Evolutionary conservation across 2,113 vertebrate species (phyloP).

Genomic region (Pholis gunnellus): DNA sequence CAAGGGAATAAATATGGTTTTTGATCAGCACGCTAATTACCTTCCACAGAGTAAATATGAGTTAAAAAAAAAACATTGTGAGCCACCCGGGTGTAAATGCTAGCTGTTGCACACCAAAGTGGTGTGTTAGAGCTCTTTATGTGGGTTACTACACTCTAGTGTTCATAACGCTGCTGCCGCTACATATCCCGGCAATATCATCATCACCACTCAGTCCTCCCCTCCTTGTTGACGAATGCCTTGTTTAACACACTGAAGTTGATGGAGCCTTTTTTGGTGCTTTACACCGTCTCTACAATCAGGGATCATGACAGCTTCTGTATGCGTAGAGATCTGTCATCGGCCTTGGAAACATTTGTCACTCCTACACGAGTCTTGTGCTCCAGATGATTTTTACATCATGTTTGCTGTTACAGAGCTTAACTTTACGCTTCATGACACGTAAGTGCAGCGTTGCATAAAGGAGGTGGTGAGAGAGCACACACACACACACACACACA

Average conservation of each 20-base stretch:
- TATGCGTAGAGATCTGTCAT: slow-evolving; percentile 27
- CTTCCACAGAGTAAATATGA: slow-evolving; percentile 88
- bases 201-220: slow-evolving; percentile 43
- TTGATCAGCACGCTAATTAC: slow-evolving; percentile 90
- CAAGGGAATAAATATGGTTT: slow-evolving; percentile 89
- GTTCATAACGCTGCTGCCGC: slow-evolving; percentile 41
- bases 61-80: slow-evolving; percentile 61
- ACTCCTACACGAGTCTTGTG: slow-evolving; percentile 16
- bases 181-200: slow-evolving; percentile 49
- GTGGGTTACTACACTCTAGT: slow-evolving; percentile 57
- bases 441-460: slow-evolving; percentile 50
- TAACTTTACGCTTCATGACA: slow-evolving; percentile 58
- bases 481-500: neutral
- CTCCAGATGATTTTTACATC: slow-evolving; percentile 45
- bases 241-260: slow-evolving; percentile 46
- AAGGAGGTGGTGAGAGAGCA: slow-evolving; percentile 34
- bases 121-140: slow-evolving; percentile 35
- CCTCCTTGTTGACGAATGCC: slow-evolving; percentile 44
- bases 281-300: slow-evolving; percentile 28
- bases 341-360: slow-evolving; percentile 34
- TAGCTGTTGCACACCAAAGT: slow-evolving; percentile 71
- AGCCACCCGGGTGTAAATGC: slow-evolving; percentile 84
- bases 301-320: slow-evolving; percentile 34
- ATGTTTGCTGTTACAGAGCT: slow-evolving; percentile 39
- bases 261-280: slow-evolving; percentile 58